Base-by-base conservation (phyloP, 2,888 invertebrate species). In the Amphipoea oculea region DNA sequence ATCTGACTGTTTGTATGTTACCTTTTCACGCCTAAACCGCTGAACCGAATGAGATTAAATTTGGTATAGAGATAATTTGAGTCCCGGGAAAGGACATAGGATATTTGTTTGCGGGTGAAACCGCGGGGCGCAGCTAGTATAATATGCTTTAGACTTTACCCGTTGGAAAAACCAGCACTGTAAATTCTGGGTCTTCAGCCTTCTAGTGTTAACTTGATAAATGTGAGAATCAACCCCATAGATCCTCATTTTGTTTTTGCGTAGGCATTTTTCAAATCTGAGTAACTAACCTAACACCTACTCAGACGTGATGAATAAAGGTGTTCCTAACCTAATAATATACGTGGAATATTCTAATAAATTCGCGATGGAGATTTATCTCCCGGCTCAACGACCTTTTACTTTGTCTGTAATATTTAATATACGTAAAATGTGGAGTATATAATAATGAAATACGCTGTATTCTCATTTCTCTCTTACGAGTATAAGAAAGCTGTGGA, bases 311-410 rank as follows among this genome's bases (percentile, higher is more conserved):
- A 76, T 62, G n/a, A 67, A 82, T 51, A n/a, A 36, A 66, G 48
- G 14, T 51, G 17, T 63, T 20, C 51, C 7, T 14, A 12, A 65
- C 4, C n/a, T 36, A 40, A 60, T 36, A 40, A 60, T 75, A 65
- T 36, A 54, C 17, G n/a, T n/a, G 36, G 45, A 66, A 57, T 40
- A 78, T 66, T 80, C 7, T 45, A 76, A 76, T 62, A 83, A 83
- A 79, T 74, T 48, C 40, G 23, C 29, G 9, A 66, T 66, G 36
- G 6, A 51, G 20, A 79, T 23, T 45, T 23, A 81, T 57, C 20
- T 82, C 74, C 29, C 54, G 29, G 57, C 40, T 42, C 75, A 60
- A 51, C 48, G 79, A 66, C 57, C 83, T 67, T 83, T 80, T 60
- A 48, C 70, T 63, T 75, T 36, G 77, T 36, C 45, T 67, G 60